Base-by-base conservation (phyloP, 2,113 vertebrate genomes). In the Sula dactylatra region DNA sequence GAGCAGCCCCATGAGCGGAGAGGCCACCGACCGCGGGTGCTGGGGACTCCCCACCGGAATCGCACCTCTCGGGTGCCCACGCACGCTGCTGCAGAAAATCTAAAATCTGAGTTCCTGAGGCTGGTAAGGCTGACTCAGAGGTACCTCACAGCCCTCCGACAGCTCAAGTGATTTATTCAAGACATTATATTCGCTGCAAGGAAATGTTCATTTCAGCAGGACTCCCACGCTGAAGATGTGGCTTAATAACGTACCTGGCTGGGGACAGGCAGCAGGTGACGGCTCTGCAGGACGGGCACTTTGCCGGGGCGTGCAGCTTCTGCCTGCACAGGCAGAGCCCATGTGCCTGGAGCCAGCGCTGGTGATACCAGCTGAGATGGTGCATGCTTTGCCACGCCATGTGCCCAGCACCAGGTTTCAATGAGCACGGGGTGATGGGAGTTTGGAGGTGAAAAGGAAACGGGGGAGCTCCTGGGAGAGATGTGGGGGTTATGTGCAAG, bases 51-150 rank as follows among this genome's bases (percentile, higher is more conserved):
- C 65, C 1, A 0, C 2, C 7, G 92, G 47, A 79, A 38, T 82
- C 61, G 16, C 27, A 40, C n/a, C 56, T 82, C 8, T 62, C 0
- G 0, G 10, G 27, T 38, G 69, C 81, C 78, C 65, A 17, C 32
- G 11, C 72, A 58, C 34, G 61, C 71, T 9, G 0, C 89, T 76
- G 59, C 85, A 78, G 47, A 54, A 82, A 74, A 15, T 29, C 54
- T 59, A 45, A 38, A 59, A 19, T 26, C 76, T 18, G 66, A 88
- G 74, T 66, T 91, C 62, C 65, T 67, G 3, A 2, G 65, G 58
- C 56, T 85, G 81, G n/a, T 29, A 25, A 54, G 82, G 65, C 77
- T 86, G 86, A 83, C 82, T 95, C 94, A 95, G 66, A 82, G 77
- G 42, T 42, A 72, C 47, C 59, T 61, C 88, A 77, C 86, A 70